Evolutionary conservation across 2,113 vertebrate genomes (phyloP), one percentile per base, ranked within the genome.

Genomic region (Ovibos moschatus): DNA sequence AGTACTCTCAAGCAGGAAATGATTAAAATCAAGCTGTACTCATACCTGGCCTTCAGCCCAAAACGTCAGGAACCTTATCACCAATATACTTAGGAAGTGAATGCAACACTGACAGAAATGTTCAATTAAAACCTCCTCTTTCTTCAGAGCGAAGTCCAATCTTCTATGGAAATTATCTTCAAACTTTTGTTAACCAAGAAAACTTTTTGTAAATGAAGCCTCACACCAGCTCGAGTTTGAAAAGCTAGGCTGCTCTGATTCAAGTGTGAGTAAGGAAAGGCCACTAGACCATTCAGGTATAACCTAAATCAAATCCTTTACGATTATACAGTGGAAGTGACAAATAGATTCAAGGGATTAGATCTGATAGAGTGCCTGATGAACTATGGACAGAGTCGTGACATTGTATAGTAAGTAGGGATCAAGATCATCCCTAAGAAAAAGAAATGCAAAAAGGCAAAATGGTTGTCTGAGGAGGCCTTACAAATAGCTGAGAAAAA

Each of bases 181-280:
- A 91, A 93, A 91, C 28, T 60, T 96, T 57, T 33, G 47, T 60
- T 58, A 94, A 83, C 50, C 57, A 95, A 89, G 76, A 95, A 91
- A 76, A 64, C 30, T 25, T 92, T 84, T 23, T 51, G 36, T 28
- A 91, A 94, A 90, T 53, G 67, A 89, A 92, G 76, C 12, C n/a
- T 74, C n/a, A 45, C 15, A 33, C 21, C 25, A 25, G 13, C 60
- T 96, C 36, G 50, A 67, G 62, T 36, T 9, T 50, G 25, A 71
- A 87, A 60, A 84, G 57, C 36, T 47, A 16, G 91, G 27, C 47
- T 58, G n/a, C n/a, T 93, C 40, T 45, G 79, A 81, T 27, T 85
- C 55, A 60, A 81, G 45, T 25, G 55, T 27, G 7, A 19, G 55
- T 30, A 28, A 13, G 64, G 6, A 45, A 17, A 40, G 19, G 67